Base-by-base conservation (phyloP, 2,888 invertebrate genomes). In the Temnothorax unifasciatus region DNA sequence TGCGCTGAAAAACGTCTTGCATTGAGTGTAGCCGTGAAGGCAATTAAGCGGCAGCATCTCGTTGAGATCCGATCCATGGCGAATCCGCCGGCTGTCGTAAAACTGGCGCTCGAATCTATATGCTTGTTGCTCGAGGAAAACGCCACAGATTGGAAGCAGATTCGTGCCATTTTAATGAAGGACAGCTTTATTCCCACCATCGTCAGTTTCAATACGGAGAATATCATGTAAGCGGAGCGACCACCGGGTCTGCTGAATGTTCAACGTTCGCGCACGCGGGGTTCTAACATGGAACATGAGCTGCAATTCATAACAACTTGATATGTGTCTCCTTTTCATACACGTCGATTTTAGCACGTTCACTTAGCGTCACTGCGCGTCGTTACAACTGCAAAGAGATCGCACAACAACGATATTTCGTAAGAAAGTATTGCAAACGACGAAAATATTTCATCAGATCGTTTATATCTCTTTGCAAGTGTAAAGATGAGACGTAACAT, bases 111-210 rank as follows among this genome's bases (percentile, higher is more conserved):
- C 92, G 99, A 99, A 95, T 98, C 99, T 66, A 98, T 99, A 93
- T 99, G 99, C 95, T 97, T 98, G 88, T 96, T 99, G 92, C 97
- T 99, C 92, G 98, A 98, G 89, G 99, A 99, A 95, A 97, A 97
- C 92, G 97, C 98, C 84, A 97, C 97, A 94, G 99, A 99, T 92
- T 99, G 99, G 99, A 99, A 98, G 95, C 97, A 98, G 91, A 98
- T 98, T 95, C 97, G 98, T 86, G 97, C 97, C 88, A 97, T 98
- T 92, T 97, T 99, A 94, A 98, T 99, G 96, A 97, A 98, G 96
- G 99, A 99, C 95, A 98, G 98, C 96, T 99, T 99, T 96, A 98
- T 99, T 95, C 97, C 97, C 83, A 98, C 98, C 91, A 98, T 99
- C 95, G 97, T 99, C 95, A 98, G 98, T 96, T 99, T 98, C 97